These are phyloP conservation scores for Luscinia luscinia DNA, from an alignment of 2,797 vertebrate genomes.

Conservation along the genomic window DNA sequence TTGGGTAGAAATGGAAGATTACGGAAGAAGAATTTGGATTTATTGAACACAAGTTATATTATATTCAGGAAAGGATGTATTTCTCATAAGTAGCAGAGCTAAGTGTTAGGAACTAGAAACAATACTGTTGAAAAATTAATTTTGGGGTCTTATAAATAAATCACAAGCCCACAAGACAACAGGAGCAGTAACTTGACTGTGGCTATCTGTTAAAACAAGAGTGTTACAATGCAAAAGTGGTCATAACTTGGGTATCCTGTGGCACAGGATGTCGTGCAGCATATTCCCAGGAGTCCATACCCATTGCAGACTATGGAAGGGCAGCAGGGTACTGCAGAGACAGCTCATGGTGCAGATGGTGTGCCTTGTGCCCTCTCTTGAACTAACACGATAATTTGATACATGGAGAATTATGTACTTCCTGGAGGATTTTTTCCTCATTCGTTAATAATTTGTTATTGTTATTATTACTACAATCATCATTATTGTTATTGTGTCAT, in stretches of 20 bases:
- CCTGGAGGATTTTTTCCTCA: neutral
- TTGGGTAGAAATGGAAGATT: neutral
- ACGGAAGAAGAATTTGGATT: neutral
- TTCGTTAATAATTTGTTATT: neutral
- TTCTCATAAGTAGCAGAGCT: neutral
- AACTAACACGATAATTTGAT: neutral
- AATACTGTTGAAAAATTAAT: neutral
- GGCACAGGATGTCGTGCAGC: neutral
- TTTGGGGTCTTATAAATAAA: neutral
- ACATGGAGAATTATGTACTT: neutral
- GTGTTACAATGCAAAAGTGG: neutral
- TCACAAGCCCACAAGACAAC: neutral
- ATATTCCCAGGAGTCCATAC: neutral
- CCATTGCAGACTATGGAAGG: neutral
- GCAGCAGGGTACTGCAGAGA: neutral
- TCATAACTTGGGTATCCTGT: neutral
- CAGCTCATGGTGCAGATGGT: fast-evolving
- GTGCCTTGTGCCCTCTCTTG: neutral
- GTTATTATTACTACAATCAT: neutral
- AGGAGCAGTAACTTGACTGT: neutral
- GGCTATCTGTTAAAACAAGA: neutral
- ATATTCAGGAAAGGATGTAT: neutral
- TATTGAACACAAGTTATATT: neutral
- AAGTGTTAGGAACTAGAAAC: neutral
- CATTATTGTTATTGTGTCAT: neutral